Base-by-base conservation (phyloP, 53 echinoderm and acorn worm genomes). In the Luidia sarsii region DNA sequence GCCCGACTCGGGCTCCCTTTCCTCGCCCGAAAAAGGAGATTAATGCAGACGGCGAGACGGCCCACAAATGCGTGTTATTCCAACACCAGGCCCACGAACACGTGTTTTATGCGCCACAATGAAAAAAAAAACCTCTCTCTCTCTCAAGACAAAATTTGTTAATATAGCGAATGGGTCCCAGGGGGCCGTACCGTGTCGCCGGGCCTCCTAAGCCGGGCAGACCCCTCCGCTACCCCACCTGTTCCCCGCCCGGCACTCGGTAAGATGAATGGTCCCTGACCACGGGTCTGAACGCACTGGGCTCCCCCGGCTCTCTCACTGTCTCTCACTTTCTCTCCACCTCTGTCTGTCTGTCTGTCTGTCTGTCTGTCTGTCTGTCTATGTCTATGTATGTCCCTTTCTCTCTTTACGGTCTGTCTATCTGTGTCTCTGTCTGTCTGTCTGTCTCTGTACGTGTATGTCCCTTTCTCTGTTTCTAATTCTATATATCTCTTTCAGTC, bases 51-150 rank as follows among this genome's bases (percentile, higher is more conserved):
- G 53, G 53, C 53, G 4, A n/a, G 34, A 33, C 7, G 3, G 25
- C 63, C 19, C 16, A 33, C 4, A 10, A 57, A 45, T 41, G 41
- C 33, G 32, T 45, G 61, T 61, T 77, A 77, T 77, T 61, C 61
- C 61, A 60, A 36, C 62, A 31, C 77, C 24, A 57, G 39, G 39
- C 25, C 74, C n/a, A 77, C n/a, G n/a, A 77, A 61, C 77, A 77
- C 77, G 62, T 77, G 77, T 77, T 77, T 77, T 60, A 61, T 45
- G 77, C 77, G 32, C 77, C 61, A 77, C 77, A 60, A 77, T 77
- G 28, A 77, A 57, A 74, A 39, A 21, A 19, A 31, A 39, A 20
- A 39, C 19, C 1, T 19, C 16, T n/a, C n/a, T n/a, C 43, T 7
- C n/a, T 25, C 24, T 19, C 36, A 57, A 60, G 23, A 57, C 59